Evolutionary conservation across 2,888 invertebrate species (phyloP).

Genomic region (Scaeva pyrastri): DNA sequence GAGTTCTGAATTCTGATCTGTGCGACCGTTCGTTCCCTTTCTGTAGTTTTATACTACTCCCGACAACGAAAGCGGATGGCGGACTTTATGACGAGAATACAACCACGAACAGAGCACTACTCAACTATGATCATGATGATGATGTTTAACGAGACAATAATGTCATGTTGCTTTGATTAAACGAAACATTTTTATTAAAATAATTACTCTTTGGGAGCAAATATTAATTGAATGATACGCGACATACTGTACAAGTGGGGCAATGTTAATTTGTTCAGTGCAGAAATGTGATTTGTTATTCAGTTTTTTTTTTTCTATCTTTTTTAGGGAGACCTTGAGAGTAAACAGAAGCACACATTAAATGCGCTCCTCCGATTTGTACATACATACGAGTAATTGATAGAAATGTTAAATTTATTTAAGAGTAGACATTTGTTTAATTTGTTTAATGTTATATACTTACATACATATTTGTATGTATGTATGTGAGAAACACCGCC

Average conservation of each 20-base stretch:
- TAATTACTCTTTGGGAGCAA: slow-evolving; percentile 76
- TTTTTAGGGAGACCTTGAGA: slow-evolving; percentile 31
- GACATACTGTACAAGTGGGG: slow-evolving; percentile 70
- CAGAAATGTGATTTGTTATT: slow-evolving; percentile 53
- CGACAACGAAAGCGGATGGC: background rate
- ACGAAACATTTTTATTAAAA: slow-evolving; percentile 77
- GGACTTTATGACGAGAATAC: slow-evolving; percentile 7
- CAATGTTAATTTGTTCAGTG: slow-evolving; percentile 61
- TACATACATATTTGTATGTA: no score
- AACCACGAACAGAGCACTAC: slow-evolving; percentile 5
- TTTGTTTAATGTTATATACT: no score
- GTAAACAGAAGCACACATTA: background rate
- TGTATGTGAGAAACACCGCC: no score
- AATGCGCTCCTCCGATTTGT: no score
- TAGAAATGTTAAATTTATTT: no score
- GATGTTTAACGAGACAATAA: slow-evolving; percentile 76
- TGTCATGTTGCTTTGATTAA: slow-evolving; percentile 76
- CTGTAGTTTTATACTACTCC: background rate
- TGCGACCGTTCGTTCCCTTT: slow-evolving; percentile 2
- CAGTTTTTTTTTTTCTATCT: background rate
- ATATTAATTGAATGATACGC: slow-evolving; percentile 74
- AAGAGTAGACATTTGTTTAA: no score
- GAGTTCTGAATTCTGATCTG: slow-evolving; percentile 27
- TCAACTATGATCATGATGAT: slow-evolving; percentile 45
- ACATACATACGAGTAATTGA: no score